Evolutionary conservation across 2,113 vertebrate species (phyloP).

Genomic region (Recurvirostra avosetta): DNA sequence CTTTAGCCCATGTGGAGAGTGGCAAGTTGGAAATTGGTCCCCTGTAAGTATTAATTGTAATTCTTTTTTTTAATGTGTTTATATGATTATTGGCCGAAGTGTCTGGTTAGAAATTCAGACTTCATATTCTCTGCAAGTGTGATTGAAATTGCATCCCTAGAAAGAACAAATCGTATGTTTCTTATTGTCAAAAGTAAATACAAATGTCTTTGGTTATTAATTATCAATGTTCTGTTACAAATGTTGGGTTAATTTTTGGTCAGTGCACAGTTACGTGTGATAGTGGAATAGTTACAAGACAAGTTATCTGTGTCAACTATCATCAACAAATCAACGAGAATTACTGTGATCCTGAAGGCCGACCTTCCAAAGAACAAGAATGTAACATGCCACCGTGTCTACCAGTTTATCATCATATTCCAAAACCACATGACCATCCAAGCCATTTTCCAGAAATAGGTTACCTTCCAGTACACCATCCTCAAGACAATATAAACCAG

Average conservation of each 20-base stretch:
- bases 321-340: slow-evolving; percentile 83
- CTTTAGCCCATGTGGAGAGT: slow-evolving; percentile 90
- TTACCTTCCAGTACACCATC: slow-evolving; percentile 71
- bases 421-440: slow-evolving; percentile 74
- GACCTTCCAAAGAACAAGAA: slow-evolving; percentile 79
- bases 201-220: not conserved
- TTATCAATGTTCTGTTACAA: not conserved
- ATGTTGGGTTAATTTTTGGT: slow-evolving; percentile 36
- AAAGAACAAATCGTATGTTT: not conserved
- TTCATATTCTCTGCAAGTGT: not conserved
- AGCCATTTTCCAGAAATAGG: slow-evolving; percentile 58
- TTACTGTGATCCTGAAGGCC: slow-evolving; percentile 84
- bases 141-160: not conserved
- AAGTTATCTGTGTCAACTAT: slow-evolving; percentile 86
- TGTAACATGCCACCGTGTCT: slow-evolving; percentile 81
- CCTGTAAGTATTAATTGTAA: slow-evolving; percentile 78
- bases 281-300: slow-evolving; percentile 80
- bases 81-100: not conserved
- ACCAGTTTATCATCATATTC: slow-evolving; percentile 69
- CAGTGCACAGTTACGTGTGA: slow-evolving; percentile 93
- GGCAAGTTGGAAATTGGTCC: slow-evolving; percentile 90
- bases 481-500: slow-evolving; percentile 77
- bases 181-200: not conserved
- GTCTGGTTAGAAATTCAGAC: not conserved
- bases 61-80: not conserved